A percentile compares a stretch with the other conserved stretches of the same genome.
Conservation (phyloP, 2,797 vertebrate genomes). For the Anguilla obscura region DNA sequence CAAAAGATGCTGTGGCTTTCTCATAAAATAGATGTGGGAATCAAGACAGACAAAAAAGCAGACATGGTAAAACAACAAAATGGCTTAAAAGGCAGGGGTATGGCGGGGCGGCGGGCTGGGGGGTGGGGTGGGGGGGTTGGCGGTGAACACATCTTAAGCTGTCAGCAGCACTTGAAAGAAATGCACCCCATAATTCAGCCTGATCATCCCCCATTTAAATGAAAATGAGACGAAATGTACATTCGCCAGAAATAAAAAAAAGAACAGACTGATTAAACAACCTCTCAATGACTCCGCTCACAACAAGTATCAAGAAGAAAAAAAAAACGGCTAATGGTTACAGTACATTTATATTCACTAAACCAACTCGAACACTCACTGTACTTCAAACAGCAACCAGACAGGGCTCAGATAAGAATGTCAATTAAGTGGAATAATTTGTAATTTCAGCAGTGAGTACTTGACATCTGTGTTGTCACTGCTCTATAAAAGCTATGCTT, state of each 20-base stretch:
- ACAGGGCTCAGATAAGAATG: conserved; percentile 40
- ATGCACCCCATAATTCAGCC: not conserved
- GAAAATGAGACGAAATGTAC: conserved; percentile 34
- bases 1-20: not conserved
- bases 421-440: conserved; percentile 50
- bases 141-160: not conserved
- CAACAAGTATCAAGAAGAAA: conserved; percentile 38
- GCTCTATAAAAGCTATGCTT: conserved; percentile 36
- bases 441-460: conserved; percentile 39
- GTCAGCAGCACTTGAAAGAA: not conserved
- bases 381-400: conserved; percentile 46
- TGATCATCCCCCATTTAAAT: conserved; percentile 9
- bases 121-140: no score
- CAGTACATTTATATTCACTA: conserved; percentile 35
- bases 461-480: conserved; percentile 25
- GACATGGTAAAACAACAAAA: not conserved
- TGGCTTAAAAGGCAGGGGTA: not conserved
- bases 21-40: not conserved
- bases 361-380: conserved; percentile 44
- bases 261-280: conserved; percentile 45
- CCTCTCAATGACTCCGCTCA: conserved; percentile 54
- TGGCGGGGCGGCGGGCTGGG: no score
- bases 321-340: conserved; percentile 38
- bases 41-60: not conserved
- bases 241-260: conserved; percentile 37